These are phyloP conservation scores for Grammomys dolichurus DNA, from an alignment of 2,113 vertebrate species.

Conservation along the genomic window DNA sequence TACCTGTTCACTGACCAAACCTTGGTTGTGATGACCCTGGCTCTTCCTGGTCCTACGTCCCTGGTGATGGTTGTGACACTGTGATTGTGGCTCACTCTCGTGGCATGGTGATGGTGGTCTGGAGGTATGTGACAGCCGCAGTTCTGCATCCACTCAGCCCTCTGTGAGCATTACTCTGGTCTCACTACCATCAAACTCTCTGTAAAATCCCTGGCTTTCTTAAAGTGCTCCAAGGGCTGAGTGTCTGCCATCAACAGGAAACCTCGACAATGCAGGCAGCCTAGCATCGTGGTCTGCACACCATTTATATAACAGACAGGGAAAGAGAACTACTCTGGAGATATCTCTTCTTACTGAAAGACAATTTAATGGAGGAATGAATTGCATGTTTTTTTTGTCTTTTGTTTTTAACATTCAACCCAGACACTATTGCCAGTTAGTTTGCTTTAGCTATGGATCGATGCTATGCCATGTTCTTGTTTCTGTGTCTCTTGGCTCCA, in stretches of 20 bases:
- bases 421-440: no score
- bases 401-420: background rate
- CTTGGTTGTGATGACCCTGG: background rate
- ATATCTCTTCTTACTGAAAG: background rate
- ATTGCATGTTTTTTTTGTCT: background rate
- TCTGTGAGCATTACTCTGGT: no score
- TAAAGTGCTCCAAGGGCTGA: background rate
- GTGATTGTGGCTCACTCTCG: no score
- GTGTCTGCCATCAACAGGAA: background rate
- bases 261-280: background rate
- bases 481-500: background rate
- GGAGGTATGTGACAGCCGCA: background rate
- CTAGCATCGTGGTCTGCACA: background rate
- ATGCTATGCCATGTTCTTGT: background rate
- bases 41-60: background rate
- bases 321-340: background rate
- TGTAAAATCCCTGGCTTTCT: background rate
- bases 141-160: background rate
- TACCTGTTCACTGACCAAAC: background rate
- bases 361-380: background rate
- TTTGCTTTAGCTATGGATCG: background rate
- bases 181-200: background rate
- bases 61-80: background rate
- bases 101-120: background rate
- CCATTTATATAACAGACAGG: no score